Conservation (phyloP, 92 coral and sea anemone genomes). For the Bergia sp. region DNA sequence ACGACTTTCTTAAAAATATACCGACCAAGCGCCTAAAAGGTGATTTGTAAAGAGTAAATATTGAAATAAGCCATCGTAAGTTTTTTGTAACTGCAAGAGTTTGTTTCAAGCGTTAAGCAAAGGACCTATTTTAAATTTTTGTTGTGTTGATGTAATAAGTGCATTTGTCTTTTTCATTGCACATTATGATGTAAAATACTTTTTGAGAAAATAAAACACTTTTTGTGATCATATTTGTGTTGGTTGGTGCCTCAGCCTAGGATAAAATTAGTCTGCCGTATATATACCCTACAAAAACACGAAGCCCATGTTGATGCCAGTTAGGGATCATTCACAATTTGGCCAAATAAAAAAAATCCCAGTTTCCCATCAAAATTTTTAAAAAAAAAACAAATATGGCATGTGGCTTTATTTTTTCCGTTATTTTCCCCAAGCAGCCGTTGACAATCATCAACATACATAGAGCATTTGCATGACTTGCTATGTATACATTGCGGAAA, state of each 20-base stretch:
- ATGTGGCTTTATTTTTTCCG: too few species aligned
- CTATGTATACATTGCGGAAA: too few species aligned
- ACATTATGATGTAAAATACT: conserved; percentile 8
- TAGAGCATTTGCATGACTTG: too few species aligned
- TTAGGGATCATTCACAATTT: too few species aligned
- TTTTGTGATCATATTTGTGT: not conserved
- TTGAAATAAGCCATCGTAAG: not conserved
- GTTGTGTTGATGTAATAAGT: conserved; percentile 6
- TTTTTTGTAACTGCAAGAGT: not conserved
- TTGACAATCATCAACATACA: too few species aligned
- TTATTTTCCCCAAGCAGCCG: too few species aligned
- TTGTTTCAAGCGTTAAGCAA: not conserved
- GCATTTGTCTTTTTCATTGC: conserved; percentile 28
- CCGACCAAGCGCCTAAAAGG: not conserved
- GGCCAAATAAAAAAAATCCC: too few species aligned
- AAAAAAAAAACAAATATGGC: too few species aligned
- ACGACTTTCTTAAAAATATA: not conserved
- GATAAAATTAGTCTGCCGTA: not conserved
- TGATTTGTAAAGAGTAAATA: not conserved
- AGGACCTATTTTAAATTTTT: conserved; percentile 4
- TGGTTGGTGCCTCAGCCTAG: not conserved
- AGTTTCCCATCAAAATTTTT: too few species aligned
- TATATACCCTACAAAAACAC: too few species aligned
- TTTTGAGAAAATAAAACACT: conserved; percentile 28
- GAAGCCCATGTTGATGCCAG: too few species aligned